Base-by-base conservation (phyloP, 2,113 vertebrate species). In the Centropus unirufus region DNA sequence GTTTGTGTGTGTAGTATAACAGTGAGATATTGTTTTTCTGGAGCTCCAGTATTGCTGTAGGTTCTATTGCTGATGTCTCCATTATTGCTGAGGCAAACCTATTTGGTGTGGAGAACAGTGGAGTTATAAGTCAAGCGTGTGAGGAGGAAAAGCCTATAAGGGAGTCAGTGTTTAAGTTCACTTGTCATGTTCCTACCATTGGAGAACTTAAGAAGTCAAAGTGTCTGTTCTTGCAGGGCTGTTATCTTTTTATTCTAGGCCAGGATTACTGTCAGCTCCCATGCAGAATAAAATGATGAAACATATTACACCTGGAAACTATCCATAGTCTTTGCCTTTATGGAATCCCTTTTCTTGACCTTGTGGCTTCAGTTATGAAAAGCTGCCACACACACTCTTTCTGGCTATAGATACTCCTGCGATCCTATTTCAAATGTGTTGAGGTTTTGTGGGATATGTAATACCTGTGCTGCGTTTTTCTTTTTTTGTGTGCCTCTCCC, bases 301-400 rank as follows among this genome's bases (percentile, higher is more conserved):
- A 66, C 46, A 57, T 57, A 69, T 44, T 57, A 23, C 52, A 86
- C 68, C 57, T 94, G 83, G 86, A 93, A 94, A 32, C 23, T 42
- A n/a, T 42, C 61, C 57, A 29, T 40, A 75, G 52, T 59, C 52
- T 83, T 90, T 93, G 51, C 44, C 9, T 89, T 73, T 87, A 46
- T 81, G 55, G 51, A 83, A 90, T 77, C 55, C 19, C 17, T 88
- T 91, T 91, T 66, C 55, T 62, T 93, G 84, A 94, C 75, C 59
- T 86, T 39, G 30, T 64, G 61, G 36, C 39, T 40, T 94, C 85
- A 88, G 36, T 61, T 83, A 83, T 19, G 32, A 76, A 87, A 86
- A 87, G 18, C 39, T 94, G 74, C 58, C 42, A 47, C 47, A 67
- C 51, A 77, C 34, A n/a, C 36, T 57, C 8, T 69, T 20, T 70